Evolutionary conservation across 2,113 vertebrate species (phyloP), one percentile per base, ranked within the genome.

Genomic region (Rhipidura dahli): DNA sequence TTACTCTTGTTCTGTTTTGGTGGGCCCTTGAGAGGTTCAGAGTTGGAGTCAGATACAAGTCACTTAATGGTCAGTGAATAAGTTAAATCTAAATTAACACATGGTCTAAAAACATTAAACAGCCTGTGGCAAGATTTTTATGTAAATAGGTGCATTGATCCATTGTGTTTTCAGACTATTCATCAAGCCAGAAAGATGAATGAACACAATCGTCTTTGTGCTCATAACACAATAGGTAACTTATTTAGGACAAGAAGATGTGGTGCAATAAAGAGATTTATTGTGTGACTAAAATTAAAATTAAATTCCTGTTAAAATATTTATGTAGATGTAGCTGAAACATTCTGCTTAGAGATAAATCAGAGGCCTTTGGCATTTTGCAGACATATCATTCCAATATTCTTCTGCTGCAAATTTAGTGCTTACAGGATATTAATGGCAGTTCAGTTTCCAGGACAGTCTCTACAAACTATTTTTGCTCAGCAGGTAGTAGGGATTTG

Each of bases 301-400:
- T 97, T 97, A 98, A 98, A 98, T 96, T 96, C 95, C 89, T 95
- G 73, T 97, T 98, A 97, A 98, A 98, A 98, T 98, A 98, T 98
- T 98, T 98, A 98, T 97, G 97, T 92, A 97, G 97, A 97, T 97
- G 93, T 91, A 96, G 93, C 94, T 96, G 94, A 97, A 97, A 95
- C 84, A 91, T 96, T 98, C 94, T 91, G 93, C 93, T 80, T 63
- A 75, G 88, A 96, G 90, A 98, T 97, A 98, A 98, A 98, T 98
- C 97, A 97, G 82, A 37, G 22, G 96, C 86, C 95, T 95, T 96
- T 97, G 96, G 90, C 96, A 97, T 98, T 98, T 97, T 71, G 42
- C 95, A 97, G 95, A 76, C 91, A 44, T 77, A 83, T 94, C 94
- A 96, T 93, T 97, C 95, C 92, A 93, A 88, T 81, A 86, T 97